These are phyloP conservation scores for Selene dorsalis DNA, from an alignment of 2,797 vertebrate genomes.

Conservation along the genomic window DNA sequence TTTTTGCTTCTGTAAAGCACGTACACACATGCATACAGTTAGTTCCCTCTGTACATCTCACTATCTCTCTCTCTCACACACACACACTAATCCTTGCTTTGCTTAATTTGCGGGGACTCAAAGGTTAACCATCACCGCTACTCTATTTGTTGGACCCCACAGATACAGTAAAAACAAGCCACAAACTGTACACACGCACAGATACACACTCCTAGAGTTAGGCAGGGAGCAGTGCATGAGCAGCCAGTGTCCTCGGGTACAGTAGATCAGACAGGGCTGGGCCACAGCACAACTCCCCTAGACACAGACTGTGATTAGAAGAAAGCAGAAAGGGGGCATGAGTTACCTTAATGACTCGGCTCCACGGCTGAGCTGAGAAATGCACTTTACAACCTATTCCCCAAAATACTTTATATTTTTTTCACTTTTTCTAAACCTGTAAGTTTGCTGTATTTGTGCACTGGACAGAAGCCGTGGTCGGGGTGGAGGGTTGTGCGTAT, in stretches of 20 bases:
- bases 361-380: background rate
- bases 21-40: slow-evolving; percentile 28
- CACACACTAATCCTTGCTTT: background rate
- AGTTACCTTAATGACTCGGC: slow-evolving; percentile 48
- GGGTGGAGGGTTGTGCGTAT: too few species aligned
- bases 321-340: slow-evolving; percentile 25
- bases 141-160: background rate
- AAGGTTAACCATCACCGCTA: background rate
- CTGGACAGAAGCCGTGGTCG: background rate
- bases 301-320: slow-evolving; percentile 42
- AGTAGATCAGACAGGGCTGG: slow-evolving; percentile 28
- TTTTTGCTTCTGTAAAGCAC: slow-evolving; percentile 47
- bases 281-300: slow-evolving; percentile 22
- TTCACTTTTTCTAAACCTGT: background rate
- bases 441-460: background rate
- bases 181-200: background rate
- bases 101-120: background rate
- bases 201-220: too few species aligned
- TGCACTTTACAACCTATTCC: background rate
- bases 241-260: slow-evolving; percentile 40
- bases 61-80: slow-evolving; percentile 13
- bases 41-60: slow-evolving; percentile 24
- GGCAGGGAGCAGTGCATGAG: slow-evolving; percentile 34
- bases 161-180: background rate
- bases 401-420: slow-evolving; percentile 2